Conservation (phyloP, 2,888 invertebrate genomes). For the Cheilosia grossa region DNA sequence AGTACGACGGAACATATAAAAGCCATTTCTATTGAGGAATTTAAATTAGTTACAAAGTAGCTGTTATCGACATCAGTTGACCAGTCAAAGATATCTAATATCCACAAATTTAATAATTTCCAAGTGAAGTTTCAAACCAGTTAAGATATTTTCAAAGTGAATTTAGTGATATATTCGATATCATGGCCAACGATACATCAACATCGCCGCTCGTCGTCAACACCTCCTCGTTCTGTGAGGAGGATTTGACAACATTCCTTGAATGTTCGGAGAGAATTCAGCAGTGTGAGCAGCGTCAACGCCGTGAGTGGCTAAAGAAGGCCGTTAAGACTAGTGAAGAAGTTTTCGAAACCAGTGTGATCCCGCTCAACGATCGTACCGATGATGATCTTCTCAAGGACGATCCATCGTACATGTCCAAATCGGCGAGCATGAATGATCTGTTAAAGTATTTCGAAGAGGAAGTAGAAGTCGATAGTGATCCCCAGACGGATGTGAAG, state of each 20-base stretch:
- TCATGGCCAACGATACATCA: conserved; percentile 24
- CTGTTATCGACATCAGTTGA: conserved; percentile 1
- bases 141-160: background rate
- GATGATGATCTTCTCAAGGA: conserved; percentile 78
- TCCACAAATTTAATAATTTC: background rate
- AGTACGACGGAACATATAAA: conserved; percentile 4
- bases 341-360: conserved; percentile 78
- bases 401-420: conserved; percentile 73
- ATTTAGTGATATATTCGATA: conserved; percentile 9
- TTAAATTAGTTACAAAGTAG: conserved; percentile 40
- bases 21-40: background rate
- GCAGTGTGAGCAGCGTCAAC: conserved; percentile 69
- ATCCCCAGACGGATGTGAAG: conserved; percentile 66
- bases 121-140: background rate
- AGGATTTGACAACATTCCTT: conserved; percentile 78
- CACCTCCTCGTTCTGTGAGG: conserved; percentile 78
- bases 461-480: conserved; percentile 76
- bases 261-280: conserved; percentile 79
- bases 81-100: conserved; percentile 49
- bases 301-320: conserved; percentile 60
- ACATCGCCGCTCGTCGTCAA: conserved; percentile 76
- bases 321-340: conserved; percentile 79
- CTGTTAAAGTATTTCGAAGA: conserved; percentile 80
- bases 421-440: conserved; percentile 78
- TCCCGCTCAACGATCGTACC: conserved; percentile 63